A percentile compares a stretch with the other conserved stretches of the same genome.
Conservation (phyloP, 2,113 vertebrate species). For the Cyanocitta stelleri region DNA sequence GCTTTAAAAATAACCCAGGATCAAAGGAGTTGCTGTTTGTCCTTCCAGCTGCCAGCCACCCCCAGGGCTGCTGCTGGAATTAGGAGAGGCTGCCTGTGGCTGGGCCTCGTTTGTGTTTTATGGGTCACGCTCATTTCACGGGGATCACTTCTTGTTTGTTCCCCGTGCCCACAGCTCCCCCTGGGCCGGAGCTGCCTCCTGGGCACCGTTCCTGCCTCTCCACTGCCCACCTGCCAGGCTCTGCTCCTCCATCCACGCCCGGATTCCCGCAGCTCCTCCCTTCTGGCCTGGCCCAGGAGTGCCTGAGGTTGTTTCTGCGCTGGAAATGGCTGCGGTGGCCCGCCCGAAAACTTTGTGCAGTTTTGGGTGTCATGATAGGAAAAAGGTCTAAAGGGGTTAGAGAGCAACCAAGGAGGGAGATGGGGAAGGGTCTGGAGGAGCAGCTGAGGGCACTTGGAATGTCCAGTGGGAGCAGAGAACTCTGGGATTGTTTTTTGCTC, state of each 20-base stretch:
- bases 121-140: neutral
- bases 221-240: neutral
- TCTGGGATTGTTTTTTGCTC: neutral
- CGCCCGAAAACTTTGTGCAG: rapidly evolving
- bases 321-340: neutral
- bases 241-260: neutral
- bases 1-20: neutral
- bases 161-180: neutral
- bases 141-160: neutral
- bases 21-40: conserved; percentile 16
- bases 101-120: neutral
- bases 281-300: neutral
- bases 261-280: neutral
- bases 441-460: neutral
- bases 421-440: neutral
- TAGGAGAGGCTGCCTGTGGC: neutral
- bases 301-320: too few species aligned
- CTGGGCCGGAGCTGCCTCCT: neutral
- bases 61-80: neutral
- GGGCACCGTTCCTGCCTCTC: neutral
- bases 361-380: neutral
- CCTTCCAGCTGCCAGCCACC: conserved; percentile 7
- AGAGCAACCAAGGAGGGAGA: neutral
- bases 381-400: neutral
- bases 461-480: neutral